Evolutionary conservation across 2,797 vertebrate species (phyloP).

Genomic region (Danio aesculapii): DNA sequence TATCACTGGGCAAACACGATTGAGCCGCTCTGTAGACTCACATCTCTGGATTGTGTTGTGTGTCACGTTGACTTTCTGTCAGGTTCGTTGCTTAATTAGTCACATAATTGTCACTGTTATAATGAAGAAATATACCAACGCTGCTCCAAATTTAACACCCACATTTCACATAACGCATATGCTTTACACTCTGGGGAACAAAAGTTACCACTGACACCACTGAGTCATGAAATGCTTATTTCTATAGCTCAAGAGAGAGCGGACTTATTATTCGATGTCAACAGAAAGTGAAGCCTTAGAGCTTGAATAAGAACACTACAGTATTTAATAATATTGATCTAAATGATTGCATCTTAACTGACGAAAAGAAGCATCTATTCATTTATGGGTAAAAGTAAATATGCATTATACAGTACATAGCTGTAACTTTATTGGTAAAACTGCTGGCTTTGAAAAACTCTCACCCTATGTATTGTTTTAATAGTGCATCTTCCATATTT

Average conservation of each 20-base stretch:
- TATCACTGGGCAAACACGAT: slow-evolving; percentile 54
- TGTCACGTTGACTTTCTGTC: slow-evolving; percentile 49
- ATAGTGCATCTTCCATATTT: slow-evolving; percentile 41
- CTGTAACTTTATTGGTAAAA: too few relatives aligned
- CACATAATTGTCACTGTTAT: slow-evolving; percentile 53
- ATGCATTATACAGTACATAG: neutral
- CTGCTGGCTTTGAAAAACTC: neutral
- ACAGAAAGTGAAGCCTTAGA: slow-evolving; percentile 33
- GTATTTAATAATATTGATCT: neutral
- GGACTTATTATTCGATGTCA: slow-evolving; percentile 38
- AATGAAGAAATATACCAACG: slow-evolving; percentile 51
- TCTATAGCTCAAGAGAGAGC: slow-evolving; percentile 32
- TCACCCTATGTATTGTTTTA: slow-evolving; percentile 32
- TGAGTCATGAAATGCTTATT: slow-evolving; percentile 45
- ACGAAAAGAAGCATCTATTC: neutral
- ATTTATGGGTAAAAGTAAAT: neutral
- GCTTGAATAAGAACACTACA: neutral
- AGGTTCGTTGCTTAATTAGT: slow-evolving; percentile 63
- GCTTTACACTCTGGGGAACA: slow-evolving; percentile 37
- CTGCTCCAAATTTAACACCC: slow-evolving; percentile 34
- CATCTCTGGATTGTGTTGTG: slow-evolving; percentile 24
- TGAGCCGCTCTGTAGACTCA: slow-evolving; percentile 25
- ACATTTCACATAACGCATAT: slow-evolving; percentile 45
- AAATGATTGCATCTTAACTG: neutral
- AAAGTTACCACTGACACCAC: slow-evolving; percentile 17